These are phyloP conservation scores for Anableps anableps DNA, from an alignment of 2,797 vertebrate genomes.

Conservation along the genomic window DNA sequence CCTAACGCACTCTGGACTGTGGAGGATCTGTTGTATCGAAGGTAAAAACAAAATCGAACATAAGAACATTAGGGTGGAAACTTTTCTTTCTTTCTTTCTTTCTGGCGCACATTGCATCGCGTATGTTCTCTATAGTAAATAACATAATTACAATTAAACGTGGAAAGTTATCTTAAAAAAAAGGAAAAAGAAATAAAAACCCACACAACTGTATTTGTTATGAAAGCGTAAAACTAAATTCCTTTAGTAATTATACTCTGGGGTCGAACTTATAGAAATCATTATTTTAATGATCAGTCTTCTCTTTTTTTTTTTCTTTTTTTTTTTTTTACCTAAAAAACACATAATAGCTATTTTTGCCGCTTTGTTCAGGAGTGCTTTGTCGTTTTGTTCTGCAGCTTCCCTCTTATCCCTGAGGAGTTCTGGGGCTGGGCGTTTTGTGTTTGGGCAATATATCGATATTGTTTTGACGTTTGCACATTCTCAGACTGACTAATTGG, in stretches of 20 bases:
- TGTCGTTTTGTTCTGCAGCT: slow-evolving; percentile 5
- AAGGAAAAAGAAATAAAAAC: neutral
- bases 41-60: slow-evolving; percentile 76
- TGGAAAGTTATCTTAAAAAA: neutral
- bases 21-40: slow-evolving; percentile 96
- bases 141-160: neutral
- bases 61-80: neutral
- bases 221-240: neutral
- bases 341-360: neutral
- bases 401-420: neutral
- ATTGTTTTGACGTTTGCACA: slow-evolving; percentile 20
- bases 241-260: neutral
- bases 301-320: neutral
- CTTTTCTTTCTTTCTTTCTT: neutral
- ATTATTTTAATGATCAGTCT: neutral
- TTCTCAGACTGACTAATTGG: neutral
- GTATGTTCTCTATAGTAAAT: neutral
- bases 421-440: slow-evolving; percentile 9
- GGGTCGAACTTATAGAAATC: neutral
- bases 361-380: neutral
- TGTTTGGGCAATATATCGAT: slow-evolving; percentile 4
- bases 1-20: slow-evolving; percentile 93
- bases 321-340: neutral
- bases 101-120: neutral
- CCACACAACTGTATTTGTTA: neutral